These are phyloP conservation scores for Lysandra coridon DNA, from an alignment of 2,888 invertebrate genomes.

Conservation along the genomic window DNA sequence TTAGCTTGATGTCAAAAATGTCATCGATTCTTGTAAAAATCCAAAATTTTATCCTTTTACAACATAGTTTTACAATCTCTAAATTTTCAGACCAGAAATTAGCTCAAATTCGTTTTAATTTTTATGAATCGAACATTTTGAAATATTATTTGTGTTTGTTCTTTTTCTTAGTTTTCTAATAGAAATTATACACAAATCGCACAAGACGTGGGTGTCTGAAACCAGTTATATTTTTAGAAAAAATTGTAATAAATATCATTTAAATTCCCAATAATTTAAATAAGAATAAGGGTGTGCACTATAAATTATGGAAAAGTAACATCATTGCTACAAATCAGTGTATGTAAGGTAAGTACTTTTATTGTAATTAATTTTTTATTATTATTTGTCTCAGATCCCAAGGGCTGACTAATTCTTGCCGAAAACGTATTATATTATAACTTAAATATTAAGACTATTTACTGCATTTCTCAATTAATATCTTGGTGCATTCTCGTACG, in stretches of 20 bases:
- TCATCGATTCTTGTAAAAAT: background rate
- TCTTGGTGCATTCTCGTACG: background rate
- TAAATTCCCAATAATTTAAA: background rate
- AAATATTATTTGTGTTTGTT: background rate
- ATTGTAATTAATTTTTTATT: background rate
- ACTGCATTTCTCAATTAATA: background rate
- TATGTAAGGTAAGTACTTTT: slow-evolving; percentile 22
- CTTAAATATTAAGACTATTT: background rate
- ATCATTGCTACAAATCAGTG: background rate
- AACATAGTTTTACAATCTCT: background rate
- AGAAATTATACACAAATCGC: background rate
- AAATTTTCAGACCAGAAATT: background rate
- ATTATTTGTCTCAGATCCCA: background rate
- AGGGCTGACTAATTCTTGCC: background rate
- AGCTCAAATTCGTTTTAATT: background rate
- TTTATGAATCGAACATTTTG: background rate
- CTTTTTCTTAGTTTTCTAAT: background rate
- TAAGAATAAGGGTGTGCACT: background rate
- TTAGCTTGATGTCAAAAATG: background rate
- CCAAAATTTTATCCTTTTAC: slow-evolving; percentile 5
- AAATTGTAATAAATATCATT: background rate
- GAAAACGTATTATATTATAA: background rate
- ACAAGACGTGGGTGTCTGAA: slow-evolving; percentile 24
- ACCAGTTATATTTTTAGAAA: slow-evolving; percentile 4
- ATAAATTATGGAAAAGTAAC: slow-evolving; percentile 17